Conservation (phyloP, 2,797 vertebrate genomes). For the Streptopelia turtur region DNA sequence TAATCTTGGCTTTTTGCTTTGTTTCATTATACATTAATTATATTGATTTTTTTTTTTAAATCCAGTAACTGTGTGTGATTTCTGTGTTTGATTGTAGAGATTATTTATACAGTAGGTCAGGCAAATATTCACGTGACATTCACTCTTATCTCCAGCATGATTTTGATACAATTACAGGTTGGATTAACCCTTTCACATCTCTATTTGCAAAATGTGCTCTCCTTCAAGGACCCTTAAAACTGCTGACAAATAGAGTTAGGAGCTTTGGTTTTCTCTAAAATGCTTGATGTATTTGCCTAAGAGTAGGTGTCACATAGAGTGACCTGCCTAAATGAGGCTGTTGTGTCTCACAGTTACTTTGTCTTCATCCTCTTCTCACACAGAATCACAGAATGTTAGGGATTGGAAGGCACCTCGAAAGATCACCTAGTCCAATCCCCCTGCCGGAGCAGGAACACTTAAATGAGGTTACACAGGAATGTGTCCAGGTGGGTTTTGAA, state of each 20-base stretch:
- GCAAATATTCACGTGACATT: conserved; percentile 7
- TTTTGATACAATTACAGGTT: conserved; percentile 18
- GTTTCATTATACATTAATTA: conserved; percentile 50
- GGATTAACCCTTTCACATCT: not conserved
- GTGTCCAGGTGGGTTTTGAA: no score
- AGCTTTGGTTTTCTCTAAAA: not conserved
- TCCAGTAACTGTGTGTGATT: not conserved
- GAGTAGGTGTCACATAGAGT: not conserved
- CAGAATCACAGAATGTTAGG: no score
- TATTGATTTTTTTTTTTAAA: conserved; percentile 12
- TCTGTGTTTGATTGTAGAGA: conserved; percentile 20
- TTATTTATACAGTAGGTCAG: conserved; percentile 33
- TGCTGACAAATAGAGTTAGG: not conserved
- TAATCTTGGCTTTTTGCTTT: conserved; percentile 23
- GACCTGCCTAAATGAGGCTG: not conserved
- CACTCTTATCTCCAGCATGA: conserved; percentile 2
- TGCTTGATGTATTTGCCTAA: not conserved
- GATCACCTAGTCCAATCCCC: no score
- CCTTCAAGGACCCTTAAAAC: not conserved
- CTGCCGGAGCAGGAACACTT: no score
- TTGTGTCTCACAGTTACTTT: not conserved
- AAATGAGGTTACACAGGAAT: no score
- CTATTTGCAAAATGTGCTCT: not conserved
- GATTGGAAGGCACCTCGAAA: no score
- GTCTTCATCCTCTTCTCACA: not conserved